Base-by-base conservation (phyloP, 2,113 vertebrate species). In the Cisticola juncidis region DNA sequence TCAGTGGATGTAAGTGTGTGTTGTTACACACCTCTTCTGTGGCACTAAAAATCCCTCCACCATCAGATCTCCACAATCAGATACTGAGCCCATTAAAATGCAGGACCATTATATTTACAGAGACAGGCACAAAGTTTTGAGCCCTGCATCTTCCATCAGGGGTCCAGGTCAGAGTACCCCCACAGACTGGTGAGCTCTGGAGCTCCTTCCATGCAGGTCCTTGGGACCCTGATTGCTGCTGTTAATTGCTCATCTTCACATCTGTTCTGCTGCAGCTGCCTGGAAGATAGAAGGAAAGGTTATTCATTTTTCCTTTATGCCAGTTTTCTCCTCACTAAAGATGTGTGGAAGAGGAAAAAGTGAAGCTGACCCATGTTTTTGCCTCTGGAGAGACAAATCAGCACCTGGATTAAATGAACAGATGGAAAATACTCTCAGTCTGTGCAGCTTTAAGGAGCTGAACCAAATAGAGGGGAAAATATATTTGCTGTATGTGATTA, bases 381-480 rank as follows among this genome's bases (percentile, higher is more conserved):
- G 71, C 78, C 92, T 91, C 83, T 74, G 40, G 76, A 86, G 76
- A 86, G 89, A 73, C 73, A 93, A 91, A 96, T 90, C 60, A 58
- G 83, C 74, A 66, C 57, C 82, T 35, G 61, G 51, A 78, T 89
- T 83, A 85, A 78, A 89, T 26, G 68, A 71, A 44, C 66, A 85
- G 87, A 88, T 74, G 83, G 88, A 68, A 88, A 92, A 73, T 2
- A n/a, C 69, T 69, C 24, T 36, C 35, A 66, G 71, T 7, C 57
- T 74, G 86, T 5, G 5, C 71, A 62, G 91, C 78, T 91, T 61
- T 71, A 53, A 77, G 60, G 60, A 42, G 48, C 81, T 80, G 64
- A 28, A 61, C 42, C 4, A 5, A 73, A 44, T 1, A 66, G 51
- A 47, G 31, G 19, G 31, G 15, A 28, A 82, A 90, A 47, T 9